Evolutionary conservation across 2,888 invertebrate species (phyloP).

Genomic region (Monoplex corrugatus): DNA sequence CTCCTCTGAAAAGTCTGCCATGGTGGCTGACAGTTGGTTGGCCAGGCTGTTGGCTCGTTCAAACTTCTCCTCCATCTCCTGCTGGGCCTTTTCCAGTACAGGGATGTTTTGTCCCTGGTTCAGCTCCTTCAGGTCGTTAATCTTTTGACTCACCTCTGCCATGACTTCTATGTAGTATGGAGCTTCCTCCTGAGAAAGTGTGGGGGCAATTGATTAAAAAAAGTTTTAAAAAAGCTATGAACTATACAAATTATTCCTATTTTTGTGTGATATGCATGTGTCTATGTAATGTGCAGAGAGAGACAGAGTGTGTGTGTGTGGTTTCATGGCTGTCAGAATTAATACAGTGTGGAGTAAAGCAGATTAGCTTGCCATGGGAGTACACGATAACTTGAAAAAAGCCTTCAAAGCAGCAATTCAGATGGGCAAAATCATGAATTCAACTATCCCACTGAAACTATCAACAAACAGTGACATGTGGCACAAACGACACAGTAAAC

Average conservation of each 20-base stretch:
- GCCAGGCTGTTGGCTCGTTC: constrained; percentile 89
- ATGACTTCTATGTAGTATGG: constrained; percentile 89
- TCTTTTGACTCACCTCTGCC: constrained; percentile 90
- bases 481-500: too few species aligned
- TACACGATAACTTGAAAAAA: too few species aligned
- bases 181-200: constrained; percentile 86
- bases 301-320: not conserved
- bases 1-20: constrained; percentile 86
- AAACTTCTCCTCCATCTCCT: constrained; percentile 84
- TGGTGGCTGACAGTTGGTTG: constrained; percentile 88
- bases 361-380: too few species aligned
- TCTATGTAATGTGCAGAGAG: not conserved
- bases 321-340: not conserved
- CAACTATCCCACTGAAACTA: too few species aligned
- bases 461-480: too few species aligned
- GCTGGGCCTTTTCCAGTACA: constrained; percentile 72
- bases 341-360: too few species aligned
- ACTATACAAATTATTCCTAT: not conserved
- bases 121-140: constrained; percentile 89
- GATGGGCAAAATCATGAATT: too few species aligned
- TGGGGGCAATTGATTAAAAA: too few species aligned
- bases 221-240: too few species aligned
- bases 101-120: constrained; percentile 89
- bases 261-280: not conserved
- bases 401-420: too few species aligned